These are phyloP conservation scores for Diarsia dahlii DNA, from an alignment of 2,888 invertebrate species.

Conservation along the genomic window DNA sequence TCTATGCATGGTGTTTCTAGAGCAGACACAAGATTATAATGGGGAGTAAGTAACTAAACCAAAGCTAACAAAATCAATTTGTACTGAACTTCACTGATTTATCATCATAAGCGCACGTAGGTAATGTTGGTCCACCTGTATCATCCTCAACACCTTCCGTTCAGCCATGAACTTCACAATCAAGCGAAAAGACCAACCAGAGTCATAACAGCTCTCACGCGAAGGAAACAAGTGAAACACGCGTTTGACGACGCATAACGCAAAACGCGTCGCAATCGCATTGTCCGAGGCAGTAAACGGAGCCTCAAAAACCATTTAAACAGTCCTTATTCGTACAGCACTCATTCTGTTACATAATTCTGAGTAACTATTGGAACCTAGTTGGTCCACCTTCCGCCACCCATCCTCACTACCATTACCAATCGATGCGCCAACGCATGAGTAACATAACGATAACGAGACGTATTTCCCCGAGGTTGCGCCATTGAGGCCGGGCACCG, in stretches of 20 bases:
- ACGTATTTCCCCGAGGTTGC: conserved; percentile 62
- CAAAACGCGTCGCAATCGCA: background rate
- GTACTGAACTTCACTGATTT: no score
- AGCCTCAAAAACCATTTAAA: background rate
- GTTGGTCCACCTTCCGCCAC: background rate
- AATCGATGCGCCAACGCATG: conserved; percentile 25
- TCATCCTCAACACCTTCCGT: background rate
- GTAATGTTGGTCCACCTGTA: background rate
- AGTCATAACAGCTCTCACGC: no score
- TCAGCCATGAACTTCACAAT: background rate
- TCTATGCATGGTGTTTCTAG: no score
- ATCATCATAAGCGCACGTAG: background rate
- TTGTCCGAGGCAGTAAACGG: background rate
- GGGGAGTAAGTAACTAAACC: no score
- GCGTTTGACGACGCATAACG: background rate
- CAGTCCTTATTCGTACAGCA: background rate
- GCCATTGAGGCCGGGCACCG: conserved; percentile 37
- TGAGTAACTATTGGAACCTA: conserved; percentile 15
- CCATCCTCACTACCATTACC: conserved; percentile 14
- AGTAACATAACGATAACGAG: conserved; percentile 45
- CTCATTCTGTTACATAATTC: conserved; percentile 28
- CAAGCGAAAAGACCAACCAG: no score
- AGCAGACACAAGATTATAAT: no score
- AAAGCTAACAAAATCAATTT: no score
- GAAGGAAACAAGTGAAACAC: background rate